Conservation (phyloP, 2,113 vertebrate species). For the Pagrus major region DNA sequence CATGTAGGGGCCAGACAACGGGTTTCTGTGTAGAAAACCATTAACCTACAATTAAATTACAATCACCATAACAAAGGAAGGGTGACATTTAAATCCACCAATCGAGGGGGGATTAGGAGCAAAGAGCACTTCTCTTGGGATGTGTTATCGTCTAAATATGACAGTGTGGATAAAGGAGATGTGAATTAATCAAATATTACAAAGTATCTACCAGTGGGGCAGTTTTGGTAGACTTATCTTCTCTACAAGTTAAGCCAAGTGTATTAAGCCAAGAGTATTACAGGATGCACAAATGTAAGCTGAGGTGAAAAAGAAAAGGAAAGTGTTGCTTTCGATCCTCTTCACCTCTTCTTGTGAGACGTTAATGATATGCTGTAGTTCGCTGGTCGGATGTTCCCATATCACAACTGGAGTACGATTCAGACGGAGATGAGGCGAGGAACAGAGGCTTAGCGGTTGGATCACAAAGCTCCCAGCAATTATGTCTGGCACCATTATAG, state of each 20-base stretch:
- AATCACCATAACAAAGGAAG: conserved; percentile 72
- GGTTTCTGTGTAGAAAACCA: conserved; percentile 50
- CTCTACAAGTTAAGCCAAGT: conserved; percentile 30
- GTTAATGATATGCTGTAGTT: conserved; percentile 35
- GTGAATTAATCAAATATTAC: conserved; percentile 57
- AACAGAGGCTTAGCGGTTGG: conserved; percentile 19
- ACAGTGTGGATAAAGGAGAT: conserved; percentile 55
- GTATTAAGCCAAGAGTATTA: too few relatives aligned
- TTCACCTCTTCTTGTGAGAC: conserved; percentile 29
- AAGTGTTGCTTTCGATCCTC: conserved; percentile 9
- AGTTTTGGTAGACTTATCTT: conserved; percentile 24
- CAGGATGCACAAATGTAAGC: neutral
- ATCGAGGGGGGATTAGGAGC: conserved; percentile 65
- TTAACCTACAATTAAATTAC: conserved; percentile 81
- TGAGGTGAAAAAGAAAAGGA: neutral
- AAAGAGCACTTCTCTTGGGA: conserved; percentile 62
- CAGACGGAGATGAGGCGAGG: conserved; percentile 23
- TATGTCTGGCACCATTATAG: conserved; percentile 21
- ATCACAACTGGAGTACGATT: conserved; percentile 30
- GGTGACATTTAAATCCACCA: conserved; percentile 77
- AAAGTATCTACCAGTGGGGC: conserved; percentile 20
- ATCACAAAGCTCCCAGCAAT: conserved; percentile 44
- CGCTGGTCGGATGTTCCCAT: conserved; percentile 20
- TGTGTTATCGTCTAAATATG: conserved; percentile 68
- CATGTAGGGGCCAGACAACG: conserved; percentile 61